Evolutionary conservation across 2,113 vertebrate species (phyloP), one percentile per base, ranked within the genome.

Genomic region (Onychorhynchus coronatus): DNA sequence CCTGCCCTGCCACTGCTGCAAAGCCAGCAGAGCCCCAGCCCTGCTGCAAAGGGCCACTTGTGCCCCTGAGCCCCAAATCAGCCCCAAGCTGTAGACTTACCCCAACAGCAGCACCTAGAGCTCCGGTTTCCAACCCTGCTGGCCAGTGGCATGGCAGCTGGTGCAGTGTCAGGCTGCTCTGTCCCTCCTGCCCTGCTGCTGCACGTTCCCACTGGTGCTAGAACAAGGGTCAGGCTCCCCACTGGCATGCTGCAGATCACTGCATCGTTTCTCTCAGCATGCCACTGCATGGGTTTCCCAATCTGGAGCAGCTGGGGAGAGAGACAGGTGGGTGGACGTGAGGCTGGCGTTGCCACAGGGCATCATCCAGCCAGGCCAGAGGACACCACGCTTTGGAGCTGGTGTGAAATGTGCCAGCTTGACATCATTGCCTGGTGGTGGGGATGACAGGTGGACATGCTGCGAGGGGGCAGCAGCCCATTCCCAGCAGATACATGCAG

Each of bases 331-430:
- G 49, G n/a, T 4, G 14, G 39, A 30, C 21, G 8, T 3, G 19
- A 10, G 5, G 59, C 59, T 61, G 66, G 52, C 39, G 9, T 22
- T 53, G 53, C 24, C 33, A 30, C 30, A 4, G 2, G 46, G 42
- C 66, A n/a, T 55, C 39, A 21, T 24, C 27, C 63, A 56, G 37
- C 58, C 12, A 2, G 35, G 66, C 55, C 62, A 85, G 61, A 44
- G 65, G 39, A 56, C 61, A 27, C 31, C 2, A 3, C 2, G 1
- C 50, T 44, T 22, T n/a, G 62, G 52, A 44, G 21, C 19, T 0
- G 1, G 31, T 7, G 16, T 25, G 18, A 50, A 71, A 42, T 1
- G 17, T 3, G 0, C 11, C 8, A 5, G 30, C n/a, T n/a, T 71
- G 42, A 12, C 37, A 39, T 41, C 4, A 14, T 41, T 83, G 20